Conservation (phyloP, 1,140 invertebrate genomes). For the Lutraria rhynchaena region DNA sequence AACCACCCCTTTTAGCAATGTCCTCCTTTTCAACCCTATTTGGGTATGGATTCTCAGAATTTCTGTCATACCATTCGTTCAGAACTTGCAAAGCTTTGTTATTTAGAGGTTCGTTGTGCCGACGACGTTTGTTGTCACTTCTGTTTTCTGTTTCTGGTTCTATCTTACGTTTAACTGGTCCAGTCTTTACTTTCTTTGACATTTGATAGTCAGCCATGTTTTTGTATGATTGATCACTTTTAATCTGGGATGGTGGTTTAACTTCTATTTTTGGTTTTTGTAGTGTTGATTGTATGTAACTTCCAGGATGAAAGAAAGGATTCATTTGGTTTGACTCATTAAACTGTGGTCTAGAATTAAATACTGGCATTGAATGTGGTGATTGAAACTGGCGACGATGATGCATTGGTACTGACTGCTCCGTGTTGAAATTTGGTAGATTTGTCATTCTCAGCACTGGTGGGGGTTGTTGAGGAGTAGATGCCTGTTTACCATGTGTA, state of each 20-base stretch:
- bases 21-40: slow-evolving; percentile 74
- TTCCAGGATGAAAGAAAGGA: background rate
- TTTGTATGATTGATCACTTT: background rate
- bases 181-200: slow-evolving; percentile 40
- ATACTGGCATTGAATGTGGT: background rate
- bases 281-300: slow-evolving; percentile 19
- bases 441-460: slow-evolving; percentile 24
- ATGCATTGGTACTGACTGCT: slow-evolving; percentile 16
- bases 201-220: slow-evolving; percentile 54
- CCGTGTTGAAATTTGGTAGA: slow-evolving; percentile 13
- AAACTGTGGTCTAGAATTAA: background rate
- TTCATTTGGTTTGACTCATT: background rate
- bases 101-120: slow-evolving; percentile 77
- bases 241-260: background rate
- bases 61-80: slow-evolving; percentile 74
- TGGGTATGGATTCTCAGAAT: slow-evolving; percentile 79
- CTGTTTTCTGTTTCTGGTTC: slow-evolving; percentile 2
- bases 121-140: slow-evolving; percentile 50
- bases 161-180: slow-evolving; percentile 22
- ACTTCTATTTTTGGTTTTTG: background rate
- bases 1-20: slow-evolving; percentile 74
- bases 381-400: background rate
- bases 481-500: slow-evolving; percentile 6
- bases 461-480: slow-evolving; percentile 35
- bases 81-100: slow-evolving; percentile 72